phyloP scores from a whole-genome alignment of 2,888 invertebrate species.

The Neoscelio sp. region DNA sequence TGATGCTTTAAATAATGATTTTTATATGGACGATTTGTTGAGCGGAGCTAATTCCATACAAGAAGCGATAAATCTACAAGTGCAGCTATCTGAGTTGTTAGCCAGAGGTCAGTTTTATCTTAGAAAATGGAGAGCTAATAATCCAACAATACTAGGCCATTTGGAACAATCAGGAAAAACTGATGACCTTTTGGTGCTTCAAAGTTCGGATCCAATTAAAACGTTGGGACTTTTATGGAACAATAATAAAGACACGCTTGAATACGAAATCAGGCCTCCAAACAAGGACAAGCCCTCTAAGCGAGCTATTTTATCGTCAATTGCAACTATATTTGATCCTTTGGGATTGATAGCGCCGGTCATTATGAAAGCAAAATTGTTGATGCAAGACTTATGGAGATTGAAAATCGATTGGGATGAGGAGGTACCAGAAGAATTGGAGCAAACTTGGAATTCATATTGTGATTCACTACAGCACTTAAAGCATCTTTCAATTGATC shows the following conservation, averaged over 20 bases:
- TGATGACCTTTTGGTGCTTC: constrained; percentile 18
- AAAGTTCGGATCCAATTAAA: constrained; percentile 37
- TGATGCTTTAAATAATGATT: constrained; percentile 44
- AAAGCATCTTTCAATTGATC: neutral
- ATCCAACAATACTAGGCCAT: neutral
- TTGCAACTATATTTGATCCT: constrained; percentile 59
- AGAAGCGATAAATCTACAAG: constrained; percentile 60
- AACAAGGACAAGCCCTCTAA: constrained; percentile 11
- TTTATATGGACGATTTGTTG: constrained; percentile 67
- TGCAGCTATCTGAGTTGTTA: constrained; percentile 27
- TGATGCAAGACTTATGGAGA: constrained; percentile 46
- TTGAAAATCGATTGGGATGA: constrained; percentile 35
- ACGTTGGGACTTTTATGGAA: constrained; percentile 62
- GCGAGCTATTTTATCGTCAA: constrained; percentile 37
- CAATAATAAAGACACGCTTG: constrained; percentile 24
- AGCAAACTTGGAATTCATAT: constrained; percentile 12
- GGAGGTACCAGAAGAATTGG: neutral
- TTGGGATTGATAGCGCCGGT: constrained; percentile 53
- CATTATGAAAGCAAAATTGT: constrained; percentile 47
- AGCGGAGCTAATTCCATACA: constrained; percentile 1
- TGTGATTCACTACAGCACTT: constrained; percentile 8
- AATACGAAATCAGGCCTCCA: constrained; percentile 31
- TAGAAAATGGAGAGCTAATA: constrained; percentile 49
- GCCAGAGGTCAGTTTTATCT: constrained; percentile 27
- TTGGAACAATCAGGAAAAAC: neutral